Evolutionary conservation across 2,113 vertebrate genomes (phyloP).

Genomic region (Paramisgurnus dabryanus): DNA sequence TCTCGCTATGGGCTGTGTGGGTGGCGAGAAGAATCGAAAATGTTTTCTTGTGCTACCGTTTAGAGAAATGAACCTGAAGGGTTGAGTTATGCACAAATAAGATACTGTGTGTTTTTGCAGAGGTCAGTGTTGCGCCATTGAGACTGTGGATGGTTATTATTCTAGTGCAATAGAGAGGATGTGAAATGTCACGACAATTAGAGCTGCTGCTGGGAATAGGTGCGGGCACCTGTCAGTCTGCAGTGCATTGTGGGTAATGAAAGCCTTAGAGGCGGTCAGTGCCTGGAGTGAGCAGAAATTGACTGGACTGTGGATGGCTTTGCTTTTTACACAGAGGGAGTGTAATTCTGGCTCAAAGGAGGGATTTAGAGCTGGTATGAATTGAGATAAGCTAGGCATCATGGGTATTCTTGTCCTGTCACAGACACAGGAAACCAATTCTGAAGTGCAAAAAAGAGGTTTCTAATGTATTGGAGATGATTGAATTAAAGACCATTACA

Average conservation of each 20-base stretch:
- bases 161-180: constrained; percentile 28
- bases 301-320: background rate
- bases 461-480: background rate
- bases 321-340: constrained; percentile 5
- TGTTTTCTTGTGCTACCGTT: constrained; percentile 4
- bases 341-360: background rate
- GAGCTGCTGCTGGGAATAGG: constrained; percentile 12
- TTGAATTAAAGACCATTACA: background rate
- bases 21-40: constrained; percentile 10
- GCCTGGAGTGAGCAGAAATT: background rate
- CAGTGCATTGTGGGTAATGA: constrained; percentile 23
- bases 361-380: background rate
- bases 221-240: background rate
- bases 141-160: constrained; percentile 24
- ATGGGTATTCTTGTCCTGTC: background rate
- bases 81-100: constrained; percentile 1
- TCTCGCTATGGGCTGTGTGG: background rate
- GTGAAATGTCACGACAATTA: constrained; percentile 33
- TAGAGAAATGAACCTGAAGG: background rate
- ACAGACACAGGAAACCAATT: background rate
- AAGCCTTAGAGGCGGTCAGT: background rate
- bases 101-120: constrained; percentile 7
- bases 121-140: background rate
- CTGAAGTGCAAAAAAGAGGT: background rate
- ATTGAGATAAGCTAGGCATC: background rate